These are phyloP conservation scores for Ctenochaetus hawaiiensis DNA, from an alignment of 2,797 vertebrate genomes.

Conservation along the genomic window DNA sequence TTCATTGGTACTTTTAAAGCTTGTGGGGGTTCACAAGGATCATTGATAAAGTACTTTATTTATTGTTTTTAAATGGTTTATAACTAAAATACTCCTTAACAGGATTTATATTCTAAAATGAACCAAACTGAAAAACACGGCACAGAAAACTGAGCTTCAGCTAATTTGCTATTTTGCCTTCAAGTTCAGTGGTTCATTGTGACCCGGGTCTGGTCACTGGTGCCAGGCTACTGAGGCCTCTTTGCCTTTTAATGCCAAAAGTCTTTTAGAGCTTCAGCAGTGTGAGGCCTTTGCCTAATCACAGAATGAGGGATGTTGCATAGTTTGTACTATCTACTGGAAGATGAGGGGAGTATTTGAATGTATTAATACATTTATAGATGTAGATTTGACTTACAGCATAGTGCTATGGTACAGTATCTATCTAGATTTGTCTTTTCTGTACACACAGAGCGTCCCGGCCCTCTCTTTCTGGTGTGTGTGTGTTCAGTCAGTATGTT, in stretches of 20 bases:
- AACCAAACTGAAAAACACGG: background rate
- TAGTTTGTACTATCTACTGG: too few species aligned
- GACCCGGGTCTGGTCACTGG: constrained; percentile 31
- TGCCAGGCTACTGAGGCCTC: background rate
- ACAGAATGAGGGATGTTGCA: too few species aligned
- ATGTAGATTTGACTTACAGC: background rate
- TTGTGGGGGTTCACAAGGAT: too few species aligned
- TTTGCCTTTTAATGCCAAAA: too few species aligned
- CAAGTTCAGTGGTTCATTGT: background rate
- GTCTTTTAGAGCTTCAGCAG: too few species aligned
- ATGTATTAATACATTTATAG: too few species aligned
- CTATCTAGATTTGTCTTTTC: background rate
- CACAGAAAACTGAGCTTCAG: too few species aligned
- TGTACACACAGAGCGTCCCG: background rate
- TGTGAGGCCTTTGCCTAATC: too few species aligned
- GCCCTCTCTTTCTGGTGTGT: background rate
- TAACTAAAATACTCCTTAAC: too few species aligned
- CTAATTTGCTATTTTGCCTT: constrained; percentile 5
- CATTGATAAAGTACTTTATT: too few species aligned
- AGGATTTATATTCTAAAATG: background rate
- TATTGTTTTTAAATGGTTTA: too few species aligned
- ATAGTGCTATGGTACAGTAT: background rate
- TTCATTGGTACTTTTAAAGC: background rate
- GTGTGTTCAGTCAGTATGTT: background rate
- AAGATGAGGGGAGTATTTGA: too few species aligned